Evolutionary conservation across 64 coral and sea anemone species (phyloP), one percentile per base, ranked within the genome.

Genomic region (Catalaphyllia jardinei): DNA sequence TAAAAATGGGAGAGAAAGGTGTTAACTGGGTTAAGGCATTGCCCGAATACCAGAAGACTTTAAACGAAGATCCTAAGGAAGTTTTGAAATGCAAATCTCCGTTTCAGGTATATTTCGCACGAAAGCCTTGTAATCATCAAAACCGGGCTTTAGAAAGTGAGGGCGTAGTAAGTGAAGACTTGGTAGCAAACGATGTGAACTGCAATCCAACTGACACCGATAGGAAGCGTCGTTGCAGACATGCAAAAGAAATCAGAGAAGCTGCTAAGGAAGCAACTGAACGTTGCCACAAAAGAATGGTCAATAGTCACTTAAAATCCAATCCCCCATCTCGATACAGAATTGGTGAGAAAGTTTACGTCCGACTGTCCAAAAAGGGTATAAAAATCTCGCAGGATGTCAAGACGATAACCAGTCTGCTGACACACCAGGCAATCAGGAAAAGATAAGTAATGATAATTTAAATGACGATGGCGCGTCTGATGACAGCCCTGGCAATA

Each of bases 31-130:
- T 57, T 4, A 74, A 91, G 9, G 29, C 15, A 18, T n/a, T 91
- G 22, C 19, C 8, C 4, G 35, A 62, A 9, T 86, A 86, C 59
- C 89, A 91, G 55, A 31, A 67, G 19, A 91, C 86, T 46, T 29
- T 91, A 14, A 86, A 91, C 22, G 57, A 84, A 8, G 80, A 91
- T 65, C 89, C 79, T n/a, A 86, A 91, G 67, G 79, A 91, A 49
- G 89, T 77, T 10, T 8, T 86, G 30, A 50, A 54, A 0, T 79
- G 79, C 59, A 89, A 71, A 29, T 35, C 54, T 27, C 75, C 75
- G 9, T 79, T 89, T 79, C 60, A 71, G 31, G 39, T 89, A 17
- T 79, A 79, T 52, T 79, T 67, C 30, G 75, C 30, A 16, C 28
- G 74, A 3, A 88, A 77, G 73, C 19, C 14, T 18, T 38, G 60